A percentile compares a stretch with the other conserved stretches of the same genome.
Conservation (phyloP, 2,113 vertebrate species). For the Sus scrofa region T2T-Sscrofa CM000812.6:55646001-55646500, state of each 20-base stretch:
- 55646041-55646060: neutral
- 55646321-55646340: neutral
- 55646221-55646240: too few species aligned
- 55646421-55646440: neutral
- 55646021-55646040: too few species aligned
- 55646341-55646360: neutral
- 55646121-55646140: neutral
- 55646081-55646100: neutral
- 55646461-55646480: neutral
- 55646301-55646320: neutral
- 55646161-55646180: neutral
- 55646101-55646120: neutral
- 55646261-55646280: too few species aligned
- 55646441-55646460: neutral
- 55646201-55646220: neutral
- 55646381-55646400: neutral
- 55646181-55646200: neutral
- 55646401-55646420: neutral
- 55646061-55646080: neutral
- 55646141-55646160: neutral
- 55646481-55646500: neutral
- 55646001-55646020: conserved; percentile 1
- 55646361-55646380: neutral
- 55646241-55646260: too few species aligned
- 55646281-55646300: too few species aligned